Base-by-base conservation (phyloP, 1,140 invertebrate species). In the Palaemon carinicauda region DNA sequence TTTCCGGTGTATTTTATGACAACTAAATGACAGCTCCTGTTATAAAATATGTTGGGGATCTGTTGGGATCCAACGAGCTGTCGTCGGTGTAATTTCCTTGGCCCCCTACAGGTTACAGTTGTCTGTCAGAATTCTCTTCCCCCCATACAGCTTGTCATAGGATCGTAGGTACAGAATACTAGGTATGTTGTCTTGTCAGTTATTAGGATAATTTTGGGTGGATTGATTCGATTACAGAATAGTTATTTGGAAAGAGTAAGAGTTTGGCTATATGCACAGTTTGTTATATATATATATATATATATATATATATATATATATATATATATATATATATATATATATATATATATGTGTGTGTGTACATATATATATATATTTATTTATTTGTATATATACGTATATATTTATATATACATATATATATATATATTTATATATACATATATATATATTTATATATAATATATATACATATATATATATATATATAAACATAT, bases 281-380 rank as follows among this genome's bases (percentile, higher is more conserved):
- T 31, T 3, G 7, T 73, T 4, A 9, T 77, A 77, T 84, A 56
- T 56, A 84, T 84, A 56, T 56, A 77, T 77, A 56, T 77, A 77
- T 84, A 60, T 56, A 84, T 84, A 56, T 56, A 84, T 84, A 75
- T 69, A 83, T 83, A 71, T 71, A 82, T 82, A 82, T 74, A 82
- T 82, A 74, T 52, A 82, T 77, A 78, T 84, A 69, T 60, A 65
- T 78, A 41, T 53, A 60, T 84, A 56, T 73, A 82, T 73, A 82
- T 74, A 82, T 73, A 69, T 79, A 53, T 79, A 79, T 79, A 79
- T 53, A 79, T 79, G 53, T 53, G 53, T 79, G 24, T 53, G 53
- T 79, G 53, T 79, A 79, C 24, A 79, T 53, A 53, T 79, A 79
- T 53, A 80, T 77, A 51, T 41, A 51, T 78, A 21, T 51, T 50